Evolutionary conservation across 2,888 invertebrate species (phyloP).

Genomic region (Hypomecis atomaria): DNA sequence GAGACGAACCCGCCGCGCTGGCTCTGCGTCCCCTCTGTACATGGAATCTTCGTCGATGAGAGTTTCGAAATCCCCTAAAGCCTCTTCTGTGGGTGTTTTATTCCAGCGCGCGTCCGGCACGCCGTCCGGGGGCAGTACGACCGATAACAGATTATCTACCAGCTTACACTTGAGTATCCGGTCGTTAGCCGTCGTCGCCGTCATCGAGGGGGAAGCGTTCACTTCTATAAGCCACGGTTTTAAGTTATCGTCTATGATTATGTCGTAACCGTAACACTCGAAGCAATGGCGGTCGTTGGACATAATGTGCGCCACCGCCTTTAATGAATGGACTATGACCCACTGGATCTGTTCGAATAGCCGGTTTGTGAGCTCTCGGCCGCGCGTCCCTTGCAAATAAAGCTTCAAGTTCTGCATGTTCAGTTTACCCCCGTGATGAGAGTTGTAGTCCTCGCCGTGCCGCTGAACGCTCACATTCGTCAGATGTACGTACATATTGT

Average conservation of each 20-base stretch:
- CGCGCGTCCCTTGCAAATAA: conserved; percentile 95
- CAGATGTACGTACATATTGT: conserved; percentile 97
- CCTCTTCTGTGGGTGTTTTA: conserved; percentile 89
- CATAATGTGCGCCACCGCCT: conserved; percentile 95
- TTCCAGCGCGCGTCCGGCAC: conserved; percentile 94
- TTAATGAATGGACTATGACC: conserved; percentile 95
- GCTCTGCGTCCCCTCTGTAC: conserved; percentile 79
- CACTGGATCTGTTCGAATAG: conserved; percentile 95
- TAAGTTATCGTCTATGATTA: conserved; percentile 95
- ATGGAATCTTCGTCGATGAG: conserved; percentile 89
- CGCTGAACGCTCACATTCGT: conserved; percentile 98
- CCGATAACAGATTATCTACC: conserved; percentile 94
- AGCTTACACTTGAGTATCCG: conserved; percentile 96
- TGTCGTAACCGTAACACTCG: conserved; percentile 97
- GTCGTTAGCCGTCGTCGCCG: conserved; percentile 96
- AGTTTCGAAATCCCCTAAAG: conserved; percentile 91
- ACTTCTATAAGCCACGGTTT: conserved; percentile 97
- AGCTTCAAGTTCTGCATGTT: conserved; percentile 94
- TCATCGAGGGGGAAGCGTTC: conserved; percentile 96
- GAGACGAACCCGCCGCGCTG: conserved; percentile 34
- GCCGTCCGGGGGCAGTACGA: conserved; percentile 94
- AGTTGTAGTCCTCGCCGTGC: conserved; percentile 95
- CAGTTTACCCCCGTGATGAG: conserved; percentile 96
- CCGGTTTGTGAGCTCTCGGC: conserved; percentile 92
- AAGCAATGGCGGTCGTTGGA: conserved; percentile 95